These are phyloP conservation scores for Liparis tanakae DNA, from an alignment of 2,797 vertebrate genomes.

Conservation along the genomic window DNA sequence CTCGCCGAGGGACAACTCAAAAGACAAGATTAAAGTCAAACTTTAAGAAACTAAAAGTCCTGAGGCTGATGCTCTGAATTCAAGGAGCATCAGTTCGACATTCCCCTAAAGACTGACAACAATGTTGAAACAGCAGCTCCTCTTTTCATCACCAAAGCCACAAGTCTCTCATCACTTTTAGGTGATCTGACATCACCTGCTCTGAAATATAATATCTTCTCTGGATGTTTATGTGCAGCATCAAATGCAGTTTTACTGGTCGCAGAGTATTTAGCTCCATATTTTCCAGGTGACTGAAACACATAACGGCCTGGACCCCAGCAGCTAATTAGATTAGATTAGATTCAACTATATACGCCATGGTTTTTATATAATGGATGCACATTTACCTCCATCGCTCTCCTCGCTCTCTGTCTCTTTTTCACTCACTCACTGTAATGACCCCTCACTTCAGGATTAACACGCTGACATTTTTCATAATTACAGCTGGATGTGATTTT, in stretches of 20 bases:
- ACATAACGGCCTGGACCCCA: conserved; percentile 57
- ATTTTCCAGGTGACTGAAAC: conserved; percentile 67
- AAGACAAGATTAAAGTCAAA: conserved; percentile 32
- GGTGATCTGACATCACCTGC: conserved; percentile 19
- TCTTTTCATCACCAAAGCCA: conserved; percentile 40
- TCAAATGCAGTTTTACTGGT: conserved; percentile 33
- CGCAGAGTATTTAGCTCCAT: conserved; percentile 33
- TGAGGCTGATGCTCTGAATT: conserved; percentile 18
- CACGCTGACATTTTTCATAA: conserved; percentile 72
- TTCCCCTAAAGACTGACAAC: conserved; percentile 18
- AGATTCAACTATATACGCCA: neutral
- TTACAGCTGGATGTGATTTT: conserved; percentile 69
- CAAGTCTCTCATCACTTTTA: conserved; percentile 20
- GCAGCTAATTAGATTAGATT: conserved; percentile 26
- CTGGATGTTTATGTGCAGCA: conserved; percentile 20
- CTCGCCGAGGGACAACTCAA: neutral
- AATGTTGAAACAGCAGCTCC: conserved; percentile 22
- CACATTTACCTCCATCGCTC: conserved; percentile 53
- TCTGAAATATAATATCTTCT: conserved; percentile 18
- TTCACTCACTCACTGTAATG: conserved; percentile 56
- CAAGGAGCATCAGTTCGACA: neutral
- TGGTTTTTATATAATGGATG: conserved; percentile 58
- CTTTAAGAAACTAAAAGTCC: conserved; percentile 23
- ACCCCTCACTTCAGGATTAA: conserved; percentile 61
- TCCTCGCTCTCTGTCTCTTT: conserved; percentile 12